Evolutionary conservation across 2,888 invertebrate species (phyloP).

Genomic region (Calliphora vomitoria): DNA sequence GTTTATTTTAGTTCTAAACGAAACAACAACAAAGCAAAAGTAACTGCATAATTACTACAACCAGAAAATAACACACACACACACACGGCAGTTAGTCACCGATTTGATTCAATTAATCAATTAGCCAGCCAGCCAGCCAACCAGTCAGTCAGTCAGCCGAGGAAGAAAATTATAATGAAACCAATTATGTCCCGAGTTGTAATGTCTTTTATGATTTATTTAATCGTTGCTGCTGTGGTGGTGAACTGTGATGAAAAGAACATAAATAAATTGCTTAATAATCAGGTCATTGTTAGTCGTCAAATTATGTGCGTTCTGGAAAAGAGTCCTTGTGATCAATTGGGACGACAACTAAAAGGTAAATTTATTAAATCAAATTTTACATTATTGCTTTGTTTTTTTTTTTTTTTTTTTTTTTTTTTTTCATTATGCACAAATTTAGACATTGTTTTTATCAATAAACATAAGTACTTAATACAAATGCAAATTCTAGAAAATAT

Average conservation of each 20-base stretch:
- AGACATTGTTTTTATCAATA: too few relatives aligned
- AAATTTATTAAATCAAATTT: conserved; percentile 72
- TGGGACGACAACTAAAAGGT: conserved; percentile 88
- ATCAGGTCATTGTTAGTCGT: conserved; percentile 83
- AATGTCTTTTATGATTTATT: conserved; percentile 63
- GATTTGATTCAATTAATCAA: background rate
- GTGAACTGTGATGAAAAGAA: conserved; percentile 79
- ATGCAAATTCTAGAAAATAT: too few relatives aligned
- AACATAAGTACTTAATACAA: too few relatives aligned
- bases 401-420: too few relatives aligned
- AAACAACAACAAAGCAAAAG: background rate
- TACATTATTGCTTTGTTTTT: too few relatives aligned
- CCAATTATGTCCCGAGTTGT: conserved; percentile 54
- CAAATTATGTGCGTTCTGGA: conserved; percentile 87
- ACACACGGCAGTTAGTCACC: background rate
- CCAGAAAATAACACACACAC: background rate
- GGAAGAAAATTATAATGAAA: conserved; percentile 50
- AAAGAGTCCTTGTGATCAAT: conserved; percentile 86
- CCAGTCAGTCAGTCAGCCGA: conserved; percentile 28
- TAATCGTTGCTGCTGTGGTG: conserved; percentile 58
- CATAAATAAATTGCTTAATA: conserved; percentile 81
- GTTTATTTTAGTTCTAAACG: background rate
- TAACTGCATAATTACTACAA: background rate
- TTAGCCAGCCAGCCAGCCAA: conserved; percentile 30
- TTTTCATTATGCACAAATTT: too few relatives aligned